Conservation (phyloP, 92 coral and sea anemone species). For the Actinostola sp. region DNA sequence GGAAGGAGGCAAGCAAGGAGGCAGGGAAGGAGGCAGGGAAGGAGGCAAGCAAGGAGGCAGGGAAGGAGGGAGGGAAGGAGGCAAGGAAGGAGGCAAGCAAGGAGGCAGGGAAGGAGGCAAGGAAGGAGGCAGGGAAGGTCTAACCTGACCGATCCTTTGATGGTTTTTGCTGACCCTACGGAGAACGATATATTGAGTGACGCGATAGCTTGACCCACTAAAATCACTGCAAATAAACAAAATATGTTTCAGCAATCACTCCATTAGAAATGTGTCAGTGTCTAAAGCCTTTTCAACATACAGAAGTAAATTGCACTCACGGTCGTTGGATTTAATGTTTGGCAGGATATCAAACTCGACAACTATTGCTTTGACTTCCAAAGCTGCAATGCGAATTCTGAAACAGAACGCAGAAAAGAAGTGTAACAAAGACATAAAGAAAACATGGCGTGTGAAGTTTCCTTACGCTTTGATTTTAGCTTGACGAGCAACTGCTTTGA, state of each 20-base stretch:
- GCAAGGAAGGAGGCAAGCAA: no score
- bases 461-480: conserved; percentile 52
- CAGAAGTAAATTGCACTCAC: conserved; percentile 3
- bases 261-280: not conserved
- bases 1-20: not conserved
- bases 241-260: no score
- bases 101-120: no score
- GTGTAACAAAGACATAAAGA: not conserved
- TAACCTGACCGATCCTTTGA: conserved; percentile 36
- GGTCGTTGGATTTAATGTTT: not conserved
- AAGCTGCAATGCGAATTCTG: conserved; percentile 58
- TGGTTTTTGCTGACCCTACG: conserved; percentile 32
- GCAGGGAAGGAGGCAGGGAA: not conserved
- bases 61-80: not conserved
- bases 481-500: conserved; percentile 25
- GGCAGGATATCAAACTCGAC: conserved; percentile 54
- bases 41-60: not conserved
- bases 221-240: conserved; percentile 7
- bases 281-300: not conserved
- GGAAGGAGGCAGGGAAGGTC: not conserved
- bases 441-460: no score
- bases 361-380: conserved; percentile 14
- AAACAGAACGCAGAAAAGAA: not conserved
- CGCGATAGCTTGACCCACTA: conserved; percentile 11
- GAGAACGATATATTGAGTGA: conserved; percentile 19